Conservation (phyloP, 2,888 invertebrate species). For the Lacanobia oleracea region DNA sequence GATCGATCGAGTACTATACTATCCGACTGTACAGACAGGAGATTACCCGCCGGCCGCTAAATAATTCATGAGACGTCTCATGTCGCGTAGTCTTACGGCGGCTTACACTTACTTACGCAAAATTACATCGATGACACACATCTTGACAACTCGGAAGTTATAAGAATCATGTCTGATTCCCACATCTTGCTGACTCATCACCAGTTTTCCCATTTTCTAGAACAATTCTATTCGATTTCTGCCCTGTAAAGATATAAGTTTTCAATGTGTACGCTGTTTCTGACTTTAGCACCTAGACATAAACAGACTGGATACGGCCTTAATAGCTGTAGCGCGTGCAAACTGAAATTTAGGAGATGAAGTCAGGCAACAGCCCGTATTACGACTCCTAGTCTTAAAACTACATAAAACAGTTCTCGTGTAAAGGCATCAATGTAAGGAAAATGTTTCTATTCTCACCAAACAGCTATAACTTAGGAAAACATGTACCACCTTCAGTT, state of each 20-base stretch:
- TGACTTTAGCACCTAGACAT: conserved; percentile 8
- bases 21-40: conserved; percentile 16
- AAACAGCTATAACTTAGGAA: conserved; percentile 30
- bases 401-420: conserved; percentile 34
- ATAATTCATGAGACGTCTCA: conserved; percentile 56
- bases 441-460: conserved; percentile 19
- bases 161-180: conserved; percentile 5
- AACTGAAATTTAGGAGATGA: conserved; percentile 30
- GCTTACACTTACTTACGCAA: conserved; percentile 41
- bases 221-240: neutral
- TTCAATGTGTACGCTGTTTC: neutral
- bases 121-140: conserved; percentile 48
- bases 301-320: neutral
- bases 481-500: conserved; percentile 31
- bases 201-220: neutral
- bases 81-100: conserved; percentile 45
- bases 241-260: neutral
- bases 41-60: conserved; percentile 42
- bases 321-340: conserved; percentile 13
- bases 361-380: conserved; percentile 18
- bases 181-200: neutral
- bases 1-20: conserved; percentile 21
- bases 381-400: conserved; percentile 33
- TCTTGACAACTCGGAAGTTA: conserved; percentile 12
- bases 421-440: conserved; percentile 26